Conservation (phyloP, 2,888 invertebrate genomes). For the Cephus sareptanus region DNA sequence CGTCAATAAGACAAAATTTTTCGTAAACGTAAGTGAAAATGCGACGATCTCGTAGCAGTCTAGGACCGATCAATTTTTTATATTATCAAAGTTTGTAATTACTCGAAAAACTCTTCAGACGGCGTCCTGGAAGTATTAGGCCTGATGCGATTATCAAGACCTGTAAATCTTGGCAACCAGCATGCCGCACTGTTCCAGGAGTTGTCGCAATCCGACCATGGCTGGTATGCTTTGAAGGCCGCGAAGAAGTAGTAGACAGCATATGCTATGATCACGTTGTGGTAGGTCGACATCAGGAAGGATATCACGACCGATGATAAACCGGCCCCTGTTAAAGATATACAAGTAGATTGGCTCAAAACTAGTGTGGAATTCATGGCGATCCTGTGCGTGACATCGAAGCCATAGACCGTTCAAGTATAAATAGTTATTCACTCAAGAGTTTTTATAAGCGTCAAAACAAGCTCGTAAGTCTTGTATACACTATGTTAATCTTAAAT, state of each 20-base stretch:
- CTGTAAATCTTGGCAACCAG: slow-evolving; percentile 76
- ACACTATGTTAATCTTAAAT: neutral
- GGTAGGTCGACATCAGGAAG: slow-evolving; percentile 94
- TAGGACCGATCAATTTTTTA: neutral
- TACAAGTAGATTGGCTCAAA: neutral
- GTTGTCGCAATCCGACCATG: slow-evolving; percentile 90
- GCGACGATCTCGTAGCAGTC: neutral
- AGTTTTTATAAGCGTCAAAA: neutral
- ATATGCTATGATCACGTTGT: slow-evolving; percentile 95
- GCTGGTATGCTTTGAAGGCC: slow-evolving; percentile 86
- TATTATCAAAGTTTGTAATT: slow-evolving; percentile 56
- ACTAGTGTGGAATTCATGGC: neutral
- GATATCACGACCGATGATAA: slow-evolving; percentile 94
- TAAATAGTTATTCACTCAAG: neutral
- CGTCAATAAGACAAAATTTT: neutral
- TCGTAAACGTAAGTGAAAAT: neutral
- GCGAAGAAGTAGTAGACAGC: slow-evolving; percentile 93
- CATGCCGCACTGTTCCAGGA: slow-evolving; percentile 85
- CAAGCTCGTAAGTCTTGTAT: neutral
- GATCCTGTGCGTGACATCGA: neutral
- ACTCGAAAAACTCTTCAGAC: slow-evolving; percentile 94
- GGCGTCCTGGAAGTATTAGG: slow-evolving; percentile 83
- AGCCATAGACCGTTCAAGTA: neutral
- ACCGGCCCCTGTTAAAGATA: slow-evolving; percentile 83
- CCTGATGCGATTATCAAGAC: slow-evolving; percentile 71